phyloP scores from a whole-genome alignment of 2,888 invertebrate species.

The Leucania comma region DNA sequence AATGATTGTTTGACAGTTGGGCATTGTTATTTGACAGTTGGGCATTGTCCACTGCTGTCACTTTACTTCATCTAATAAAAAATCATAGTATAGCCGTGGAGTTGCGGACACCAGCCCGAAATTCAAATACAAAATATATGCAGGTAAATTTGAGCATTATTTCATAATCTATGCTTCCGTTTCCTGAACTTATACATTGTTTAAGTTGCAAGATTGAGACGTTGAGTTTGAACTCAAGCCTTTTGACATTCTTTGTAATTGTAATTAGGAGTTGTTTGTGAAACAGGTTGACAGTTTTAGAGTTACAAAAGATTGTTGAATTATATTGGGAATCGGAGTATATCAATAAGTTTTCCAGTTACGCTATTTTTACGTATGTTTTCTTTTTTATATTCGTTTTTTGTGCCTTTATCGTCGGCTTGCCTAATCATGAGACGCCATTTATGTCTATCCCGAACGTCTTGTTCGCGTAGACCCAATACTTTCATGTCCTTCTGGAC shows the following conservation, averaged over 20 bases:
- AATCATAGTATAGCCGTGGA: no score
- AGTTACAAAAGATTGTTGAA: slow-evolving; percentile 11
- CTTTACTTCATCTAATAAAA: no score
- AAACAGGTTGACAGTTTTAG: slow-evolving; percentile 20
- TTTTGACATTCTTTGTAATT: slow-evolving; percentile 56
- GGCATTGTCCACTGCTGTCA: no score
- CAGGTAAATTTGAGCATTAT: neutral
- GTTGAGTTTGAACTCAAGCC: slow-evolving; percentile 33
- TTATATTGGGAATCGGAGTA: slow-evolving; percentile 12
- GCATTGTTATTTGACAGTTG: no score
- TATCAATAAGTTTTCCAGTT: neutral
- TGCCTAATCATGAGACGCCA: no score
- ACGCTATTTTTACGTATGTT: neutral
- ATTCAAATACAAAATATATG: no score
- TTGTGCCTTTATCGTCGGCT: no score
- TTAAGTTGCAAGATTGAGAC: slow-evolving; percentile 51
- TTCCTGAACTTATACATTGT: slow-evolving; percentile 58
- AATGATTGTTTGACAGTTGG: no score
- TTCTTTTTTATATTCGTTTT: neutral
- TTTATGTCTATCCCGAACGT: no score
- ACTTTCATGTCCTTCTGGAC: no score
- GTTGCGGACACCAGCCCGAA: no score
- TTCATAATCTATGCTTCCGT: slow-evolving; percentile 22
- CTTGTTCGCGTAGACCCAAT: no score
- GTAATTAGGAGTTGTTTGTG: slow-evolving; percentile 45